Evolutionary conservation across 2,888 invertebrate genomes (phyloP).

Genomic region (Strigamia transsilvanica): DNA sequence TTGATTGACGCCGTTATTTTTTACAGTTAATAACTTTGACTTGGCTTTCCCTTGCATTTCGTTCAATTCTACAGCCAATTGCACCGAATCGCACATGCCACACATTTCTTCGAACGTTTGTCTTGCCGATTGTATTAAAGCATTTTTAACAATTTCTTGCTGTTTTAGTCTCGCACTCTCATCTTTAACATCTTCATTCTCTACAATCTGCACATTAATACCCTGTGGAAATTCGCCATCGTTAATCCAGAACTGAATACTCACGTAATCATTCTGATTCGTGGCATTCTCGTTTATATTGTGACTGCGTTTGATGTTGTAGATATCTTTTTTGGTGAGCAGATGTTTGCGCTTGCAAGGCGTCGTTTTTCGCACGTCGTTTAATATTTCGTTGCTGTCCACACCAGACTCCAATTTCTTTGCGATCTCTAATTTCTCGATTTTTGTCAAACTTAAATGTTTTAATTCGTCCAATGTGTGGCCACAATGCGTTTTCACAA

Average conservation of each 20-base stretch:
- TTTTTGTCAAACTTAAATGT: background rate
- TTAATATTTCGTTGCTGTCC: background rate
- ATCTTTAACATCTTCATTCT: background rate
- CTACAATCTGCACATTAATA: background rate
- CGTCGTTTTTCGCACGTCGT: background rate
- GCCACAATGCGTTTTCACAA: slow-evolving; percentile 23
- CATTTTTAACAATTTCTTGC: background rate
- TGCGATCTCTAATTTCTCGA: background rate
- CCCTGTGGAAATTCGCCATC: background rate
- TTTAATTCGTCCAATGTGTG: background rate
- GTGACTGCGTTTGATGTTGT: background rate
- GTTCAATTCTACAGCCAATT: background rate
- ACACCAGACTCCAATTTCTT: background rate
- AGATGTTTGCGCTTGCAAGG: background rate
- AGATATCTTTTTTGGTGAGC: background rate
- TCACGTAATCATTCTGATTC: background rate
- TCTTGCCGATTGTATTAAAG: background rate
- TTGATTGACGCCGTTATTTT: background rate
- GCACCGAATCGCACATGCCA: background rate
- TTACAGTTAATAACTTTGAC: background rate
- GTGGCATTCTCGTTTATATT: background rate
- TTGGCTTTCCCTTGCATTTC: background rate
- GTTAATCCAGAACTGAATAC: background rate
- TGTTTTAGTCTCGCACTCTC: background rate
- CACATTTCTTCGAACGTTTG: background rate